Evolutionary conservation across 1,140 invertebrate species (phyloP), one percentile per base, ranked within the genome.

Genomic region (Pararge aegeria): DNA sequence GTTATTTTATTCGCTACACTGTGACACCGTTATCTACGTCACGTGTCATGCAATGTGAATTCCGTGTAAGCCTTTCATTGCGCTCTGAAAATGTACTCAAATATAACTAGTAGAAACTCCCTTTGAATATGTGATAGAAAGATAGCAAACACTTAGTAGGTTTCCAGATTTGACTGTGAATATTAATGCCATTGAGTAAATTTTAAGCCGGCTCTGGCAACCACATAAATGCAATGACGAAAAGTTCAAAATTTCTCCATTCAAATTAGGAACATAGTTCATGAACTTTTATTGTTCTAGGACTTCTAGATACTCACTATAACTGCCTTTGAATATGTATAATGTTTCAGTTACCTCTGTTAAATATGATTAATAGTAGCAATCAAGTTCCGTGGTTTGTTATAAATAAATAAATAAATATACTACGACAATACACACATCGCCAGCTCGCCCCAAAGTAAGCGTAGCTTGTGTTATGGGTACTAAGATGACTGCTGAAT

Each of bases 41-140:
- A 57, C 34, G 34, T 50, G 44, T n/a, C 10, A 10, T 40, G 30
- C 30, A 42, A 57, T 42, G 34, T 29, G 34, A 21, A 37, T 24
- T 37, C 55, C 55, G 12, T 27, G 55, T 50, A 57, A 57, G 46
- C 55, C 24, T 49, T 48, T 42, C 38, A 42, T 12, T 42, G 3
- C 6, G 12, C 38, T 42, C 15, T 15, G 38, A 15, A 42, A 16
- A 42, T 42, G 38, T 42, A 3, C 38, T 42, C 13, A 42, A 42
- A 42, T 42, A 18, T 4, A 16, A 18, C 38, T 18, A 4, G 0
- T 18, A 18, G 13, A 16, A 34, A 12, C 0, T n/a, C 7, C 12
- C 3, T 30, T 34, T 1, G 30, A 34, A 12, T 34, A 30, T 30
- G 29, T 34, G 1, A 12, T 34, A 12, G 10, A 34, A 34, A 7